Base-by-base conservation (phyloP, 2,113 vertebrate species). In the Uropsilus gracilis region DNA sequence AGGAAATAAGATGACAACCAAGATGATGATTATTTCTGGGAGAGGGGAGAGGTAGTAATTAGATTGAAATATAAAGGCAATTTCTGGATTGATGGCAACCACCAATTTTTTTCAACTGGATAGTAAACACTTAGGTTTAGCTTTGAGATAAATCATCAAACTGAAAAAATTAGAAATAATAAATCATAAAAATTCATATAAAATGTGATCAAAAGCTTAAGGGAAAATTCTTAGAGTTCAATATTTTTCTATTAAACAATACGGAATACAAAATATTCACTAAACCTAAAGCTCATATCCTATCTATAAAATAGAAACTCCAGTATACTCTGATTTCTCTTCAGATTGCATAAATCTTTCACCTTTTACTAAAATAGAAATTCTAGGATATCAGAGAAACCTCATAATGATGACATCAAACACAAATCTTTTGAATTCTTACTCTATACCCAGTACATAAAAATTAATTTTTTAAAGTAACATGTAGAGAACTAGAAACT, bases 281-380 rank as follows among this genome's bases (percentile, higher is more conserved):
- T 72, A 91, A 80, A 28, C 34, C 22, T 55, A 50, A 89, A 93
- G 71, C 20, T 94, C 44, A 80, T 80, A 81, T 30, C 18, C 63
- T 88, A 91, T 46, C n/a, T 87, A 50, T 50, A 87, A 88, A 80
- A 77, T 75, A 91, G 42, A 77, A 88, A 90, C 30, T 66, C 48
- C 24, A 82, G 48, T 78, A 90, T 57, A 66, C n/a, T n/a, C n/a
- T n/a, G n/a, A n/a, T n/a, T n/a, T n/a, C n/a, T n/a, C n/a, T n/a
- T n/a, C n/a, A n/a, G n/a, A n/a, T n/a, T n/a, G n/a, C n/a, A n/a
- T n/a, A n/a, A n/a, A n/a, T n/a, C n/a, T n/a, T n/a, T n/a, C n/a
- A n/a, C n/a, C n/a, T n/a, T n/a, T n/a, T n/a, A n/a, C n/a, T 50
- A 87, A 88, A 80, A 77, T 75, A 91, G 42, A 77, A 88, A 90